phyloP scores from a whole-genome alignment of 2,888 invertebrate species.

The Patella pellucida region DNA sequence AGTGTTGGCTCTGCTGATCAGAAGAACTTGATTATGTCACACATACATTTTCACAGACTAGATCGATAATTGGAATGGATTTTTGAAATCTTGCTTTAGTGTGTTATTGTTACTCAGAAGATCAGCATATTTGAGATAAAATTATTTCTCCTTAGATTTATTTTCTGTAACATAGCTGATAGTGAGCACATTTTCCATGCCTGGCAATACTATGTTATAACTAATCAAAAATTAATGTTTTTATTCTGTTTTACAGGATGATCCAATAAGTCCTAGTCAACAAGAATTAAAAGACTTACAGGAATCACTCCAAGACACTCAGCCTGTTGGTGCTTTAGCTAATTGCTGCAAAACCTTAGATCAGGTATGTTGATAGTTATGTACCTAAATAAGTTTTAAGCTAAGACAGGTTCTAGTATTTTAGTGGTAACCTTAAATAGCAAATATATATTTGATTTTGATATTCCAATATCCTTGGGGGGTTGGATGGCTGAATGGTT shows the following conservation, averaged over 20 bases:
- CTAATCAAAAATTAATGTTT: not conserved
- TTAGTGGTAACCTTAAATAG: too few species aligned
- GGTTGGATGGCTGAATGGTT: too few species aligned
- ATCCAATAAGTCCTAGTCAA: constrained; percentile 70
- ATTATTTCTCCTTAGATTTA: not conserved
- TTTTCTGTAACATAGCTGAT: not conserved
- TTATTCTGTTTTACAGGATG: constrained; percentile 47
- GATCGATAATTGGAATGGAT: too few species aligned
- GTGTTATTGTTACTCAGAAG: not conserved
- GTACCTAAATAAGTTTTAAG: too few species aligned
- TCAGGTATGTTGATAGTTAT: constrained; percentile 74
- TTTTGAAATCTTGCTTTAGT: not conserved
- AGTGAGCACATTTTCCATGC: not conserved
- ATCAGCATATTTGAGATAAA: not conserved
- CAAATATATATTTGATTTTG: too few species aligned
- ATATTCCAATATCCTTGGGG: too few species aligned
- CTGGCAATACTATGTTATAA: not conserved
- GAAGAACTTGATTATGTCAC: too few species aligned
- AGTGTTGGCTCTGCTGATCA: too few species aligned
- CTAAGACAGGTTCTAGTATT: too few species aligned
- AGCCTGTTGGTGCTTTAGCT: constrained; percentile 90
- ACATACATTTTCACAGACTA: too few species aligned
- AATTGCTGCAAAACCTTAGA: constrained; percentile 92
- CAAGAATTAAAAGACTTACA: constrained; percentile 82
- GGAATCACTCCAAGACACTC: constrained; percentile 87